phyloP scores from a whole-genome alignment of 1,140 invertebrate species.

The Ooceraea biroi region DNA sequence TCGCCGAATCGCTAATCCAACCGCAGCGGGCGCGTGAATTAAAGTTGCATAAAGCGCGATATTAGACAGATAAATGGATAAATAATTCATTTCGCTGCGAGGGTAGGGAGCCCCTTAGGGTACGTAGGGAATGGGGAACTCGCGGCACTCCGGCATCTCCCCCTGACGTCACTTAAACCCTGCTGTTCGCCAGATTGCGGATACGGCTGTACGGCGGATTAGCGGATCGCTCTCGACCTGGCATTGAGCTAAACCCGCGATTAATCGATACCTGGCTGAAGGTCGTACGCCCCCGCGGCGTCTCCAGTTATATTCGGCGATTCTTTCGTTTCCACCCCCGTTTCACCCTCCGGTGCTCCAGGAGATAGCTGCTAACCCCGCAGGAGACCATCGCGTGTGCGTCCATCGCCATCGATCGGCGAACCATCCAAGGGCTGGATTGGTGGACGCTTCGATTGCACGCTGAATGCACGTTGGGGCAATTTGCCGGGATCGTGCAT shows the following conservation, averaged over 20 bases:
- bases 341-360: not conserved
- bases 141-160: not conserved
- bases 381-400: conserved; percentile 54
- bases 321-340: conserved; percentile 36
- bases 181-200: conserved; percentile 43
- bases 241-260: conserved; percentile 69
- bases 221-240: conserved; percentile 54
- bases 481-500: conserved; percentile 35
- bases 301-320: conserved; percentile 64
- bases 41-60: no score
- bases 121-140: not conserved
- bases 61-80: not conserved
- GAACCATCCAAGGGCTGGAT: not conserved
- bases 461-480: conserved; percentile 18
- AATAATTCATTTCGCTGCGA: not conserved
- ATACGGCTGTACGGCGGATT: conserved; percentile 24
- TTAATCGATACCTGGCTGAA: conserved; percentile 73
- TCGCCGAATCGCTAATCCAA: no score
- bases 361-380: conserved; percentile 19
- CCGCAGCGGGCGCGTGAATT: no score
- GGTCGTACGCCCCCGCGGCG: conserved; percentile 72
- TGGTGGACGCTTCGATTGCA: conserved; percentile 43
- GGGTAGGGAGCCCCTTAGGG: not conserved
- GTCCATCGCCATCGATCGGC: conserved; percentile 52
- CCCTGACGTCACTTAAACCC: not conserved